Evolutionary conservation across 2,797 vertebrate genomes (phyloP).

Genomic region (Tamandua tetradactyla): DNA sequence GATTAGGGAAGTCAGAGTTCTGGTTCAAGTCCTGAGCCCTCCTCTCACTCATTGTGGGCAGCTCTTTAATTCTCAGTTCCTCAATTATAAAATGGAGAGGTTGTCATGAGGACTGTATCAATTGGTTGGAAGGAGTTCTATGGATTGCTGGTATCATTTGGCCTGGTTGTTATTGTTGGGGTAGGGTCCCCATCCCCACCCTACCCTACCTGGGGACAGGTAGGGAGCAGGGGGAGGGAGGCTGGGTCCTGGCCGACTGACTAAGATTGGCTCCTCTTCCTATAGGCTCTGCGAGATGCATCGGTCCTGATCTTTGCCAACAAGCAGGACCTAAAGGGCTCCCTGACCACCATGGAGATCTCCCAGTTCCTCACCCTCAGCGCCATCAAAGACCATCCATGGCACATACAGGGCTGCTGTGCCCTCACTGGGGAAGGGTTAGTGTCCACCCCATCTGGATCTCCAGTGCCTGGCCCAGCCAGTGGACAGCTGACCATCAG

Average conservation of each 20-base stretch:
- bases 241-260: background rate
- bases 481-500: background rate
- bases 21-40: background rate
- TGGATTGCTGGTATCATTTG: background rate
- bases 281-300: constrained; percentile 89
- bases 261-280: background rate
- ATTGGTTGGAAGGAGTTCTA: background rate
- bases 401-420: constrained; percentile 92
- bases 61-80: background rate
- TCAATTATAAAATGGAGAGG: background rate
- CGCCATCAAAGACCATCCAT: constrained; percentile 89
- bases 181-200: too few relatives aligned
- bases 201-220: background rate
- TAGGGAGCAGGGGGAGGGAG: background rate
- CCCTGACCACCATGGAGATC: constrained; percentile 90
- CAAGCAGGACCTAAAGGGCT: constrained; percentile 92
- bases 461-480: background rate
- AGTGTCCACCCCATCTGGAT: constrained; percentile 67
- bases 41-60: background rate
- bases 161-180: background rate
- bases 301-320: constrained; percentile 91
- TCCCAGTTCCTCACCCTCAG: constrained; percentile 89
- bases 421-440: constrained; percentile 93
- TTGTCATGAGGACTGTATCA: background rate
- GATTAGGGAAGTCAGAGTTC: background rate